Conservation (phyloP, 2,797 vertebrate genomes). For the Mus spretus region DNA sequence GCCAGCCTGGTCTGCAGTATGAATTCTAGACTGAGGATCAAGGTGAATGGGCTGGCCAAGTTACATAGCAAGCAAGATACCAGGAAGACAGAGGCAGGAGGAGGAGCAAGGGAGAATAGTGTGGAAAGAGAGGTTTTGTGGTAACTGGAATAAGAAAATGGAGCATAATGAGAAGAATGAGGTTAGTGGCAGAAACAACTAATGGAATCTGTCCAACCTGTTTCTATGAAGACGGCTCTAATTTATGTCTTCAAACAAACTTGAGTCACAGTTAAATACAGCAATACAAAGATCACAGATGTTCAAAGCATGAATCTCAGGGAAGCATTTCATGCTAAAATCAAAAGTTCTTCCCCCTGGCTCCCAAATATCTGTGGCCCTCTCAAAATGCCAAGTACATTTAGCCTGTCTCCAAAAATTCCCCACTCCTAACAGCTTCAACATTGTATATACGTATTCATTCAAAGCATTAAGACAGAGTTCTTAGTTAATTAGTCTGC, state of each 20-base stretch:
- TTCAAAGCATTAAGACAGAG: not conserved
- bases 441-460: not conserved
- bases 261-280: not conserved
- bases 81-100: not conserved
- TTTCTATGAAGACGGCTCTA: not conserved
- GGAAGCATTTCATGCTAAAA: not conserved
- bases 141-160: too few species aligned
- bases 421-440: not conserved
- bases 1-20: not conserved
- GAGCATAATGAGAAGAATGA: not conserved
- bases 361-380: not conserved
- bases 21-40: not conserved
- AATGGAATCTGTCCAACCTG: too few species aligned
- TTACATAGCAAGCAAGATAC: not conserved
- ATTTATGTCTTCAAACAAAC: not conserved
- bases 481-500: not conserved
- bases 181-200: not conserved
- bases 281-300: not conserved
- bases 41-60: not conserved
- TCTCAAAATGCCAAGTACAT: not conserved
- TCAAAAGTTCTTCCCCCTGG: not conserved
- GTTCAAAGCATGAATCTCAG: not conserved
- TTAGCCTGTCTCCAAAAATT: not conserved
- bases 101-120: not conserved
- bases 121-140: not conserved